Base-by-base conservation (phyloP, 2,888 invertebrate genomes). In the Antheraea assamensis region DNA sequence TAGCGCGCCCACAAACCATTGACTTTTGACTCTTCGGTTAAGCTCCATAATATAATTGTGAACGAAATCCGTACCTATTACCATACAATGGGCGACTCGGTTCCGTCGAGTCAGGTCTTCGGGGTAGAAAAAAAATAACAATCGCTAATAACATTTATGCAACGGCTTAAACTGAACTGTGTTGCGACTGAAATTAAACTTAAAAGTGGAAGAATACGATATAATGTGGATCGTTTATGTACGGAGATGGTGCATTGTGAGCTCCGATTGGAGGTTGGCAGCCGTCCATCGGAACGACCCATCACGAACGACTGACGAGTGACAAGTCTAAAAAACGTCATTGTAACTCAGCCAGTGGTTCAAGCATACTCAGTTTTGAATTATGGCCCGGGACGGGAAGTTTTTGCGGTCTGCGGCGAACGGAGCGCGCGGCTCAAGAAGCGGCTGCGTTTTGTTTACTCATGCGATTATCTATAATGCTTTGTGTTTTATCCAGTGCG, bases 1-100 rank as follows among this genome's bases (percentile, higher is more conserved):
- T 81, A 74, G 76, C 81, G 80, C 85, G 85, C 87, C 88, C 89
- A 89, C 89, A 87, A 88, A 83, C 88, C 87, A 90, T 89, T 93
- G 93, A 93, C 94, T 93, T 93, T 94, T 94, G 93, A 93, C 93
- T 94, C 92, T 91, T 90, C 88, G 89, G 90, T 88, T 90, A 90
- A 92, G 92, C 93, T 92, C 92, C 93, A 92, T 94, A 93, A 93
- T 94, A 92, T 94, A 94, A 94, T 94, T 94, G 94, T 90, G 93
- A 92, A 94, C 93, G 87, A 93, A 94, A 94, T 94, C 93, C 94
- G 87, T 91, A 86, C 85, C 88, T 88, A 94, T 94, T 94, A 94
- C 89, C 94, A 94, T 94, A 94, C 94, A 94, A 94, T 94, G 89
- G 93, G 86, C 86, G 74, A 85, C 90, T 89, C 92, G 88, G 93